Evolutionary conservation across 64 coral and sea anemone species (phyloP), one percentile per base, ranked within the genome.

Genomic region (Montipora cactus): DNA sequence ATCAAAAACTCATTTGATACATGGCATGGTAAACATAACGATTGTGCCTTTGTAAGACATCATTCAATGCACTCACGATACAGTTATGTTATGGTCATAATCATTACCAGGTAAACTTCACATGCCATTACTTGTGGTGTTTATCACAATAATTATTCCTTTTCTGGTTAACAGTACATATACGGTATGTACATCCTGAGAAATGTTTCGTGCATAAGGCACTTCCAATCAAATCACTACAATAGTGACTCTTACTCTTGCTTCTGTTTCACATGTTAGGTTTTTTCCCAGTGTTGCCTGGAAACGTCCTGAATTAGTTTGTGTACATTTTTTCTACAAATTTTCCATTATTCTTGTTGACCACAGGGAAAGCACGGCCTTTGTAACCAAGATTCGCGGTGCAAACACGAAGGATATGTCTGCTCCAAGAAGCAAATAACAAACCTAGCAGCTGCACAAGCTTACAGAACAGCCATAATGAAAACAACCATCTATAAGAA

Each of bases 1-100:
- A 90, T 77, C 78, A 91, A 91, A 48, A 91, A 91, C 46, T 77
- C 89, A 51, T 81, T 47, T 90, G 88, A 90, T 59, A 78, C 88
- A 5, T 90, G 75, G 71, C 88, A 79, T 78, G 75, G 88, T 90
- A 53, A 62, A 47, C 9, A 10, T 55, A 55, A 55, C 9, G 52
- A 55, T 55, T 55, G 28, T 37, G 1, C 28, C 28, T 37, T 37
- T 37, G 28, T 37, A 37, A 37, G 28, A 37, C 28, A 1, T 37
- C 28, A 37, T 37, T 37, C 28, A 37, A 37, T 37, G 28, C 28
- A 37, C 28, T 37, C 28, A 37, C 28, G 28, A 37, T 37, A 37
- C 28, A 37, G 28, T 37, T 37, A 37, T 37, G 28, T 37, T 37
- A 37, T 37, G 28, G 28, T 37, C 28, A 37, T 37, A 37, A 37